phyloP scores from a whole-genome alignment of 2,888 invertebrate species.

The Drosophila birchii region DNA sequence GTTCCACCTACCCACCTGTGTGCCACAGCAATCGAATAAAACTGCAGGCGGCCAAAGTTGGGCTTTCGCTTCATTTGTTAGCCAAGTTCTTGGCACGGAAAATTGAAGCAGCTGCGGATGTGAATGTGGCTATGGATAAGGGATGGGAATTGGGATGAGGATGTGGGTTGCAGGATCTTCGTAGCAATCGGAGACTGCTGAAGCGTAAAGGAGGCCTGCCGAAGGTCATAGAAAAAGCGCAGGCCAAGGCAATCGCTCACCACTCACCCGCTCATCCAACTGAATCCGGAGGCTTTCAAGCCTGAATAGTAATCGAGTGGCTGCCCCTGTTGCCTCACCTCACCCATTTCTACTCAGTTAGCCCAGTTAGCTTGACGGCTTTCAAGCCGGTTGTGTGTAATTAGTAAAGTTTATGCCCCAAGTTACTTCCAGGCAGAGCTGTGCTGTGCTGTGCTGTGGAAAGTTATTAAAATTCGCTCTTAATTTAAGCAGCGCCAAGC shows the following conservation, averaged over 20 bases:
- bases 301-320: conserved; percentile 39
- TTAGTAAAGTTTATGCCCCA: conserved; percentile 53
- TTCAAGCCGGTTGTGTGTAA: conserved; percentile 37
- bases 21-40: conserved; percentile 61
- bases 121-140: not conserved
- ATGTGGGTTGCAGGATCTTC: conserved; percentile 22
- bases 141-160: not conserved
- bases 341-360: conserved; percentile 27
- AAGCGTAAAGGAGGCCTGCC: conserved; percentile 40
- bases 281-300: conserved; percentile 21
- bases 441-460: conserved; percentile 15
- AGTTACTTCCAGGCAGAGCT: conserved; percentile 19
- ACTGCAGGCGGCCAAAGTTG: conserved; percentile 61
- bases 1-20: conserved; percentile 47
- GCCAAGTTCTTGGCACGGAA: conserved; percentile 53
- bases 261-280: conserved; percentile 1
- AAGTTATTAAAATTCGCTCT: conserved; percentile 44
- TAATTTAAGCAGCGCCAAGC: conserved; percentile 30
- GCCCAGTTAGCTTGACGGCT: conserved; percentile 38
- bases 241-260: conserved; percentile 42
- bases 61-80: conserved; percentile 71
- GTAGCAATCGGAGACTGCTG: conserved; percentile 22
- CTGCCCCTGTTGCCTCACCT: not conserved
- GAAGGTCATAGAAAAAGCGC: conserved; percentile 45
- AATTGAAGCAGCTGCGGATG: conserved; percentile 37